These are phyloP conservation scores for Gymnocephalus cernua DNA, from an alignment of 2,113 vertebrate species.

Conservation along the genomic window DNA sequence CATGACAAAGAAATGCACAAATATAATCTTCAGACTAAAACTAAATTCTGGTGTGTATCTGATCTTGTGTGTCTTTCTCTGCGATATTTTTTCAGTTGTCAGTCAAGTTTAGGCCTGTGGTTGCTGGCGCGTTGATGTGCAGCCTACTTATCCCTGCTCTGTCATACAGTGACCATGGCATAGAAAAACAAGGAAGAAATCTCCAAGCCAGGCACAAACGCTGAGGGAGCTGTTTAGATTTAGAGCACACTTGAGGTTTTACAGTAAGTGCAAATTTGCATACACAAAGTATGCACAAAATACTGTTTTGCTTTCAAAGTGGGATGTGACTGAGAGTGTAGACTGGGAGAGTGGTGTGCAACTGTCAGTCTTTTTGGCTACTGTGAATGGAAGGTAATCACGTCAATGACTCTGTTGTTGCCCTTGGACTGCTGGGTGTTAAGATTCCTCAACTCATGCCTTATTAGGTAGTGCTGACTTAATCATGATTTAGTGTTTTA, in stretches of 20 bases:
- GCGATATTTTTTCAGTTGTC: constrained; percentile 1
- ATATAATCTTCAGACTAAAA: constrained; percentile 5
- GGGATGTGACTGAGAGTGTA: constrained; percentile 35
- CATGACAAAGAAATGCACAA: neutral
- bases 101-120: constrained; percentile 36
- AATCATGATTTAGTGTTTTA: neutral
- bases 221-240: constrained; percentile 47
- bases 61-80: constrained; percentile 13
- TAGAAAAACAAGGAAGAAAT: neutral
- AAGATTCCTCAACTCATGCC: constrained; percentile 49
- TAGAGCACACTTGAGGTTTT: constrained; percentile 78
- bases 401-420: constrained; percentile 32
- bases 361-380: constrained; percentile 24
- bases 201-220: constrained; percentile 23
- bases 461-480: constrained; percentile 18
- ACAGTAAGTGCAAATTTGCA: constrained; percentile 69
- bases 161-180: constrained; percentile 27
- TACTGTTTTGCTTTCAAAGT: constrained; percentile 53
- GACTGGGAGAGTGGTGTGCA: constrained; percentile 4
- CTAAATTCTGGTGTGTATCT: constrained; percentile 4
- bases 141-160: constrained; percentile 12
- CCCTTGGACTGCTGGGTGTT: constrained; percentile 43
- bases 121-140: constrained; percentile 18
- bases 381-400: constrained; percentile 29
- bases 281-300: constrained; percentile 61